phyloP scores from a whole-genome alignment of 1,140 invertebrate species.

The Teleogryllus occipitalis region DNA sequence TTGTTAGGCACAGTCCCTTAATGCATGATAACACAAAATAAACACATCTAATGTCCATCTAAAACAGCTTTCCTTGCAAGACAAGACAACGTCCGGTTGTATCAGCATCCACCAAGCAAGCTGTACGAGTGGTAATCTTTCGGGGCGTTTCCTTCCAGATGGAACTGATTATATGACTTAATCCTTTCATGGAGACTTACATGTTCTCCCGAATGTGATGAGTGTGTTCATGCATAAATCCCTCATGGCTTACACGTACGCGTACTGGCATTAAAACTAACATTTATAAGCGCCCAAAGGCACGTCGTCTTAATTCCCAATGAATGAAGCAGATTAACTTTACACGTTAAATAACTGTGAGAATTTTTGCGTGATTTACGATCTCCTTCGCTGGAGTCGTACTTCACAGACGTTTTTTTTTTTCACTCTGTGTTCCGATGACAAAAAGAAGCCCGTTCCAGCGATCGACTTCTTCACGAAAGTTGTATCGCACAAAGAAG shows the following conservation, averaged over 20 bases:
- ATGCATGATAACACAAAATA: no score
- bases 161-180: neutral
- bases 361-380: neutral
- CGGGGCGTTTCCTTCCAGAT: neutral
- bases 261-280: neutral
- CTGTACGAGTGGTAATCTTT: neutral
- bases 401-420: neutral
- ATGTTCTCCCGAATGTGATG: neutral
- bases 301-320: neutral
- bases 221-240: neutral
- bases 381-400: neutral
- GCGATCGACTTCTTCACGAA: neutral
- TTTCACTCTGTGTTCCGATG: neutral
- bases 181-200: neutral
- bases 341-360: neutral
- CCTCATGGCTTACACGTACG: neutral
- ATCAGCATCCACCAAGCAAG: no score
- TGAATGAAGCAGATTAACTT: slow-evolving; percentile 5
- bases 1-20: no score
- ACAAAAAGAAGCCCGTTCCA: neutral
- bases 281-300: neutral
- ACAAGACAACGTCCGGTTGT: no score
- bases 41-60: no score
- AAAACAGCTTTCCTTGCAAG: no score
- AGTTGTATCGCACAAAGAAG: neutral